These are phyloP conservation scores for Dynastes tityus DNA, from an alignment of 2,888 invertebrate species.

Conservation along the genomic window DNA sequence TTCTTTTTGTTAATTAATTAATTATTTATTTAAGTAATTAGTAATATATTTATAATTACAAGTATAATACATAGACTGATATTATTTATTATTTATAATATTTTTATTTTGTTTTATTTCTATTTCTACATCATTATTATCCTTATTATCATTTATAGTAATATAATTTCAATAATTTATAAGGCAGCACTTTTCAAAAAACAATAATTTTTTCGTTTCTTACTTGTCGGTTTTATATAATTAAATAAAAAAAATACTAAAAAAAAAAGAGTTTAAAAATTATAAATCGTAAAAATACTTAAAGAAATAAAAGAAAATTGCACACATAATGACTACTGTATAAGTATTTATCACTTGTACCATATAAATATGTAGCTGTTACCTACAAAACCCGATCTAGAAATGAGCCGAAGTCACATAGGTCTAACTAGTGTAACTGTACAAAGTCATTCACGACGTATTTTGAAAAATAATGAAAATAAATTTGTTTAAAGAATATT, in stretches of 20 bases:
- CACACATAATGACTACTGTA: constrained; percentile 65
- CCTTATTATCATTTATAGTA: constrained; percentile 29
- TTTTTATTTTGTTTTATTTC: constrained; percentile 26
- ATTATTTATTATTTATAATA: constrained; percentile 29
- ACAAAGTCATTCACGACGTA: too few relatives aligned
- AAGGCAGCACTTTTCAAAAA: constrained; percentile 39
- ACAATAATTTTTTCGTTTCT: constrained; percentile 27
- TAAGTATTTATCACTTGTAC: constrained; percentile 57
- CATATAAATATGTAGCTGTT: constrained; percentile 41
- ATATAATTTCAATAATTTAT: constrained; percentile 45
- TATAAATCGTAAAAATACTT: neutral
- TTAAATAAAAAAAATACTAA: constrained; percentile 9
- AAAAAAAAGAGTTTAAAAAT: neutral
- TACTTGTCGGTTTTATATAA: constrained; percentile 15
- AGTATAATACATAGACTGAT: constrained; percentile 41
- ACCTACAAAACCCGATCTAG: too few relatives aligned
- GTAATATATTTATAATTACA: constrained; percentile 46
- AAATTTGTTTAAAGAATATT: too few relatives aligned
- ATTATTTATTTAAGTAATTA: constrained; percentile 22
- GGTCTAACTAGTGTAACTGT: too few relatives aligned
- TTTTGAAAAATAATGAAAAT: too few relatives aligned
- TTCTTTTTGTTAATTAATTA: constrained; percentile 24
- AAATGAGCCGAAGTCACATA: too few relatives aligned
- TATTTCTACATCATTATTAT: constrained; percentile 11
- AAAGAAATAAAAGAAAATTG: constrained; percentile 60